These are phyloP conservation scores for Drepana falcataria DNA, from an alignment of 2,888 invertebrate species.

Conservation along the genomic window DNA sequence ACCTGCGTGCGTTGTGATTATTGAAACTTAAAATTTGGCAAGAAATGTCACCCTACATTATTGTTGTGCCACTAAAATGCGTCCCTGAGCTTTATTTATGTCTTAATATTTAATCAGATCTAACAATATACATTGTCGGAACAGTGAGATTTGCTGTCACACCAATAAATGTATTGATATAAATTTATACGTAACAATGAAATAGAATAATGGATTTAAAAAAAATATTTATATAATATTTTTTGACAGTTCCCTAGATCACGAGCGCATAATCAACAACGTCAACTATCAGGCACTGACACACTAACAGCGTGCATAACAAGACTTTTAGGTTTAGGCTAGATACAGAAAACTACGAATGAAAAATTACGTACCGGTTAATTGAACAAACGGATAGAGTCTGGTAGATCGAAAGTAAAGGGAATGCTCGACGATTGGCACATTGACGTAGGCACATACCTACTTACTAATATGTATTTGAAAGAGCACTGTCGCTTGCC, in stretches of 20 bases:
- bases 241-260: background rate
- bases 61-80: background rate
- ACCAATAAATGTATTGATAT: slow-evolving; percentile 10
- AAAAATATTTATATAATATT: too few species aligned
- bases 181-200: slow-evolving; percentile 4
- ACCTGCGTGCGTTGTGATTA: background rate
- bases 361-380: too few species aligned
- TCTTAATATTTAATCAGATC: slow-evolving; percentile 17
- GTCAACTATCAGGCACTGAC: too few species aligned
- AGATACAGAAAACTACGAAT: too few species aligned
- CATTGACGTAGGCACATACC: slow-evolving; percentile 12
- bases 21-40: slow-evolving; percentile 17
- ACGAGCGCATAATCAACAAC: background rate
- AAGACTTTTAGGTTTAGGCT: too few species aligned
- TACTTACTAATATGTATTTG: background rate
- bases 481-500: background rate
- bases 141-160: slow-evolving; percentile 13
- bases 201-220: too few species aligned
- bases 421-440: slow-evolving; percentile 31
- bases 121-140: slow-evolving; percentile 13
- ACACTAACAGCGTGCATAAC: too few species aligned
- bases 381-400: too few species aligned
- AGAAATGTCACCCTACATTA: slow-evolving; percentile 6
- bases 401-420: slow-evolving; percentile 12
- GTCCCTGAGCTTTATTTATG: background rate